Percentiles rank a stretch among this genome's conserved stretches.
Evolutionary conservation across 1,140 invertebrate species (phyloP).

Genomic region (Drosophila lacteicornis): DNA sequence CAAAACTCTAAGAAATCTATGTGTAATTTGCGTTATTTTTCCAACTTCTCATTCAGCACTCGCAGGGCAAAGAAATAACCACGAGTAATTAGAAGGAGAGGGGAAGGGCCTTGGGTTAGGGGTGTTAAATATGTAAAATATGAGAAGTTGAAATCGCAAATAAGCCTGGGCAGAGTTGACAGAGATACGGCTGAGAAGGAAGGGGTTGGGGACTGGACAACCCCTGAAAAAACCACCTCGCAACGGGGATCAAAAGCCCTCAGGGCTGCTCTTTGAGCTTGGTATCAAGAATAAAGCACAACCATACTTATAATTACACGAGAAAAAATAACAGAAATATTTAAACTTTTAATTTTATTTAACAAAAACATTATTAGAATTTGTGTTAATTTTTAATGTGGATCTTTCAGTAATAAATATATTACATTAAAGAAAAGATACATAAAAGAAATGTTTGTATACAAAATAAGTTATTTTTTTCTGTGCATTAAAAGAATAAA

Average conservation of each 20-base stretch:
- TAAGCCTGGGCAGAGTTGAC: slow-evolving; percentile 64
- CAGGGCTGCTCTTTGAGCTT: slow-evolving; percentile 38
- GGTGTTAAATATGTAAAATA: slow-evolving; percentile 55
- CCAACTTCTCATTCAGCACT: slow-evolving; percentile 45
- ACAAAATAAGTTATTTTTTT: too few relatives aligned
- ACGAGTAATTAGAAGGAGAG: slow-evolving; percentile 43
- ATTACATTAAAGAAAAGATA: too few relatives aligned
- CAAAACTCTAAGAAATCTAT: slow-evolving; percentile 79
- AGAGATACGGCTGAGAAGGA: slow-evolving; percentile 29
- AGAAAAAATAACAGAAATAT: not conserved
- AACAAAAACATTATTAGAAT: too few relatives aligned
- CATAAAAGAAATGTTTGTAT: too few relatives aligned
- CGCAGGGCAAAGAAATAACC: slow-evolving; percentile 20
- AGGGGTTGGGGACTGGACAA: slow-evolving; percentile 54
- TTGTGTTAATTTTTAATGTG: too few relatives aligned
- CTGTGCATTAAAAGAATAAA: slow-evolving; percentile 29
- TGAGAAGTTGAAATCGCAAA: slow-evolving; percentile 67
- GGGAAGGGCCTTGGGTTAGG: slow-evolving; percentile 18
- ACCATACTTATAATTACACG: slow-evolving; percentile 6
- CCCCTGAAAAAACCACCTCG: slow-evolving; percentile 60
- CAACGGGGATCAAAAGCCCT: slow-evolving; percentile 47
- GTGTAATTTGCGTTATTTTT: slow-evolving; percentile 72
- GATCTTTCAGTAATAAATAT: too few relatives aligned
- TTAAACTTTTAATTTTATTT: too few relatives aligned
- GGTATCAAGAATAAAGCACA: slow-evolving; percentile 35